Evolutionary conservation across 2,888 invertebrate genomes (phyloP), one percentile per base, ranked within the genome.

Genomic region (Cepaea hortensis): DNA sequence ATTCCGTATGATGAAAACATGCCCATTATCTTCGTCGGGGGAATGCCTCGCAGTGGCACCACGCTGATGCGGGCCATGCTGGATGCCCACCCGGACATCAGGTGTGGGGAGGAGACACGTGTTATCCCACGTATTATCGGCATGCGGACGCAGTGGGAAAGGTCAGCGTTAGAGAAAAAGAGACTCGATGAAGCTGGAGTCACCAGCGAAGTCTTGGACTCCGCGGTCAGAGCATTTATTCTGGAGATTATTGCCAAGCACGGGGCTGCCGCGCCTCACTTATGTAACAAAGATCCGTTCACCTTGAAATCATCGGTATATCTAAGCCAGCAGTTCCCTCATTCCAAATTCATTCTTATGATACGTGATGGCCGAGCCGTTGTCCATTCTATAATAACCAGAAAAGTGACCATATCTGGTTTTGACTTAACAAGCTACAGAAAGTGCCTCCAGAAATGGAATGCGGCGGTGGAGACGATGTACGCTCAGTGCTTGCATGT

Each of bases 201-300:
- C 90, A 97, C 97, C 86, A 97, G 97, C 95, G 96, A 97, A 95
- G 97, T 98, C 91, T 96, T 99, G 94, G 98, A 99, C 95, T 97
- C 97, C 92, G 99, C 99, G 85, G 97, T 99, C 92, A 97, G 98
- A 65, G 97, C 98, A 82, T 99, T 99, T 95, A 98, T 98, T 93
- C 95, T 98, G 89, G 98, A 99, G 95, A 97, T 98, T 93, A 91
- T 93, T 9, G 91, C 91, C 50, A 92, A 92, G 81, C 93, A 99
- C 95, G 99, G 99, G 77, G 97, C 98, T 93, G 97, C 98, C 61
- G 98, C 99, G 85, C 96, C 97, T 88, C 96, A 98, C 81, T 96
- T 99, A 89, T 99, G 99, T 96, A 99, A 99, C 96, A 99, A 99
- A 95, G 99, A 99, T 95, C 99, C 99, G 80, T 96, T 99, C 91